phyloP scores from a whole-genome alignment of 2,888 invertebrate species.

The Caenorhabditis sulstoni region DNA sequence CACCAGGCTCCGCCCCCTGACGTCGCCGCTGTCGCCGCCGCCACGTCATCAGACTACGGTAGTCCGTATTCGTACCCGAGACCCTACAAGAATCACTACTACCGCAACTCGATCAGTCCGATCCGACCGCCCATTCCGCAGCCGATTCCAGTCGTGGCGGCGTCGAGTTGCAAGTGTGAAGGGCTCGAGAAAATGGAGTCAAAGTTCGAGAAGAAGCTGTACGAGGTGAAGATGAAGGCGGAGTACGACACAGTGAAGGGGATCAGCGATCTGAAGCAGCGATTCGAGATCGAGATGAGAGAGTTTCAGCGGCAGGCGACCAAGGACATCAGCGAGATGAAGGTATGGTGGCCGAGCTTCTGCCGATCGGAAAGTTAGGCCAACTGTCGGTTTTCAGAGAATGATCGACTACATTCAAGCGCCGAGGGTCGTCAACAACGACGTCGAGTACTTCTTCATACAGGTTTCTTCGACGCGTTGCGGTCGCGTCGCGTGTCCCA shows the following conservation, averaged over 20 bases:
- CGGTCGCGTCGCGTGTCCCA: no score
- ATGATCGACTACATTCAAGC: conserved; percentile 39
- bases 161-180: conserved; percentile 18
- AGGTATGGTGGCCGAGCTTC: conserved; percentile 21
- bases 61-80: conserved; percentile 26
- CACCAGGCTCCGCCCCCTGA: background rate
- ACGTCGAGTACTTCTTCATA: conserved; percentile 38
- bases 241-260: conserved; percentile 28
- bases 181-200: conserved; percentile 22
- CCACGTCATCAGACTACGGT: conserved; percentile 4
- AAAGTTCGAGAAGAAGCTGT: conserved; percentile 51
- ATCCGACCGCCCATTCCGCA: conserved; percentile 19
- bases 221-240: conserved; percentile 47
- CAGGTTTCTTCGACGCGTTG: no score
- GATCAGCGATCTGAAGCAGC: conserved; percentile 24
- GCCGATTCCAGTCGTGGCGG: background rate
- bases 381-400: conserved; percentile 18
- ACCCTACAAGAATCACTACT: conserved; percentile 16
- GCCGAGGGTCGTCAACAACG: conserved; percentile 25
- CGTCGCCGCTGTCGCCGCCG: background rate
- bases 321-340: conserved; percentile 54
- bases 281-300: conserved; percentile 47
- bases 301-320: conserved; percentile 51
- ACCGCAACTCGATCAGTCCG: conserved; percentile 9
- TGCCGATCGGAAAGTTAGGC: no score